Evolutionary conservation across 2,113 vertebrate genomes (phyloP), one percentile per base, ranked within the genome.

Genomic region (Dolichotis patagonum): DNA sequence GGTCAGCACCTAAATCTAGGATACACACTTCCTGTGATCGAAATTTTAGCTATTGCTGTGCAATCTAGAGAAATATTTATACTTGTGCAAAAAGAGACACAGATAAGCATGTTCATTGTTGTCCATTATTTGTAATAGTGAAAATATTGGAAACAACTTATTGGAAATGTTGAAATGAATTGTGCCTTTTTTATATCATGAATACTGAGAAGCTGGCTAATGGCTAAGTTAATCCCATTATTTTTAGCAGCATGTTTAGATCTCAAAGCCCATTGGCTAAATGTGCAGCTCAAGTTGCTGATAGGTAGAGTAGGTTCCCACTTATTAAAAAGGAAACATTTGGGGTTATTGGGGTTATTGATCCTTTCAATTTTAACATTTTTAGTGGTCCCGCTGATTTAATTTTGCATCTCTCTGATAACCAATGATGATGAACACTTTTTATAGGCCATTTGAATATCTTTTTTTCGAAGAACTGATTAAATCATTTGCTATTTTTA

Each of bases 311-410:
- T 19, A 56, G 5, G 8, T 52, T 60, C 20, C 46, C 46, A 43
- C 85, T 91, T 88, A 91, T 65, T 75, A 65, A 93, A 92, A 93
- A 62, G 20, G 58, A 89, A 91, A 91, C 8, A 14, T 12, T 63
- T 46, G 60, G 30, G n/a, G 65, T 43, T 73, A 52, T 63, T 46
- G 60, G 30, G n/a, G 65, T 43, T 73, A 52, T 43, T 35, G 77
- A 16, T 52, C 24, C 24, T 56, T 93, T 87, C 67, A 52, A 71
- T 88, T 84, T 84, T 78, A 35, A 49, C 30, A 78, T 62, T 63
- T 41, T 69, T 73, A 38, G 52, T 78, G 43, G 46, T 81, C 49
- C 88, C 1, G 43, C 10, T 92, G 17, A 22, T 78, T 96, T 88
- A 85, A 71, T 85, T 81, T 69, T 67, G 38, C 26, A 90, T 83